These are phyloP conservation scores for Venustaconcha ellipsiformis DNA, from an alignment of 1,140 invertebrate species.

Conservation along the genomic window DNA sequence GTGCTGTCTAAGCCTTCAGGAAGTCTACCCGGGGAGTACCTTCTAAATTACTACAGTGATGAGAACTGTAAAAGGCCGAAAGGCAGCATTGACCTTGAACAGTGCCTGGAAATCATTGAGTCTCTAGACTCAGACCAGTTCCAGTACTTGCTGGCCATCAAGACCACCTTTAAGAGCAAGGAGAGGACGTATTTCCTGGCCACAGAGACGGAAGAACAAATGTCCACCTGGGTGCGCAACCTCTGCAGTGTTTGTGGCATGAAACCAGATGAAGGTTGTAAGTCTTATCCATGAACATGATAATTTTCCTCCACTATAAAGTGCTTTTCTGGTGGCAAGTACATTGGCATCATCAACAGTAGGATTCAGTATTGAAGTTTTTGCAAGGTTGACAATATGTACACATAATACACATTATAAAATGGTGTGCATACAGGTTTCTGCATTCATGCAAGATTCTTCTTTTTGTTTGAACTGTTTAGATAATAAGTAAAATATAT, in stretches of 20 bases:
- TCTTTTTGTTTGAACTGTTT: constrained; percentile 5
- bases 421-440: neutral
- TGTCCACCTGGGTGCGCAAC: constrained; percentile 95
- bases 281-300: constrained; percentile 10
- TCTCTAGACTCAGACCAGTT: constrained; percentile 61
- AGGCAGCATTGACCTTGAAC: constrained; percentile 92
- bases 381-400: neutral
- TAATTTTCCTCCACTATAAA: neutral
- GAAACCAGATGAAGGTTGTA: constrained; percentile 78
- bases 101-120: constrained; percentile 89
- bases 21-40: constrained; percentile 92
- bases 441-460: neutral
- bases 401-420: neutral
- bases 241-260: constrained; percentile 93
- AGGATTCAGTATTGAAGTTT: neutral
- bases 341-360: neutral
- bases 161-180: constrained; percentile 54
- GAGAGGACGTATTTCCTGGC: constrained; percentile 91
- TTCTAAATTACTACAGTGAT: constrained; percentile 93
- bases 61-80: constrained; percentile 86
- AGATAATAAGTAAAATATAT: neutral
- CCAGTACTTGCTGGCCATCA: constrained; percentile 58
- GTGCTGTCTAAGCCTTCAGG: constrained; percentile 85
- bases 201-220: constrained; percentile 89
- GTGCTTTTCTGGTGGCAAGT: neutral